These are phyloP conservation scores for Siniperca chuatsi DNA, from an alignment of 2,113 vertebrate species.

Conservation along the genomic window DNA sequence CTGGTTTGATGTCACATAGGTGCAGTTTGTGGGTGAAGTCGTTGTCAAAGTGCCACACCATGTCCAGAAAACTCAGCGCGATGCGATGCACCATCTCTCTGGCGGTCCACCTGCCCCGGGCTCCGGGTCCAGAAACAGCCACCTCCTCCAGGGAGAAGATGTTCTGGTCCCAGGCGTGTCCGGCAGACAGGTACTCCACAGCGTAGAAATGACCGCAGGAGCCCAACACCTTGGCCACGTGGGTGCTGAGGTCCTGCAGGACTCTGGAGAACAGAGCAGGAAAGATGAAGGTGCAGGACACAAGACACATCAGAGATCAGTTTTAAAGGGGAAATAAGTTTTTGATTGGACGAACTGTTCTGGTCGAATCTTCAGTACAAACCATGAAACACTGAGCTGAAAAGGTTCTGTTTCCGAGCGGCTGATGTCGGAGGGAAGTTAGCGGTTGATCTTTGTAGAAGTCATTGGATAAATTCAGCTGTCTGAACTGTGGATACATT, in stretches of 20 bases:
- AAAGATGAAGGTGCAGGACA: neutral
- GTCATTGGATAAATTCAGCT: too few species aligned
- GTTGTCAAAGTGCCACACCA: constrained; percentile 94
- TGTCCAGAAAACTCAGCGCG: constrained; percentile 95
- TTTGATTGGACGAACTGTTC: too few species aligned
- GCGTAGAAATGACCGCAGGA: constrained; percentile 98
- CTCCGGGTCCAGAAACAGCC: neutral
- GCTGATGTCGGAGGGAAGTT: too few species aligned
- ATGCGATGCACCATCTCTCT: constrained; percentile 85
- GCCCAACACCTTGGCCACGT: constrained; percentile 91
- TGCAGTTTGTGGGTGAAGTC: constrained; percentile 95
- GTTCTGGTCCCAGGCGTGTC: constrained; percentile 91
- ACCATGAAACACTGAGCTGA: too few species aligned
- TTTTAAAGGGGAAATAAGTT: too few species aligned
- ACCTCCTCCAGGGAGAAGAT: constrained; percentile 90
- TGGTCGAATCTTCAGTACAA: too few species aligned
- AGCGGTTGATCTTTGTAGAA: too few species aligned
- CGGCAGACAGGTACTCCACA: constrained; percentile 93
- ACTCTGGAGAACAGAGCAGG: constrained; percentile 63
- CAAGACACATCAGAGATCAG: too few species aligned
- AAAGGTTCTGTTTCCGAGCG: too few species aligned
- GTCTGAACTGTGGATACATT: too few species aligned
- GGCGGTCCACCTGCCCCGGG: constrained; percentile 48
- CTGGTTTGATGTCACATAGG: constrained; percentile 96
- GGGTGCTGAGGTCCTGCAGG: constrained; percentile 92